Percentiles rank a stretch among this genome's conserved stretches.
Conservation (phyloP, 2,888 invertebrate genomes). For the Hemithea aestivaria region DNA sequence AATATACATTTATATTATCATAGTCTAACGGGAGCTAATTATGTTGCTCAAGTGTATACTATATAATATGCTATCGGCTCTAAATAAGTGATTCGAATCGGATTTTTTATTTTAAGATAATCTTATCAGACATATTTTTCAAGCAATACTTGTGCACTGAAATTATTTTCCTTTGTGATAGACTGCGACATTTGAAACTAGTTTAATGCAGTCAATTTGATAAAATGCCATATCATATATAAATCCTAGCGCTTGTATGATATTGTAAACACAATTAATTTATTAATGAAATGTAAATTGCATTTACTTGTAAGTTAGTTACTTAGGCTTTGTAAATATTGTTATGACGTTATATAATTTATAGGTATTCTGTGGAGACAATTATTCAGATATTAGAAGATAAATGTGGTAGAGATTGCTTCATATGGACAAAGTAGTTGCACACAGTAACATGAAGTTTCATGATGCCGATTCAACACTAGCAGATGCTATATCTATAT, state of each 20-base stretch:
- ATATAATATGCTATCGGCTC: slow-evolving; percentile 28
- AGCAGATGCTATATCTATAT: slow-evolving; percentile 36
- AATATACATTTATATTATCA: slow-evolving; percentile 48
- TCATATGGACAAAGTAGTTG: slow-evolving; percentile 61
- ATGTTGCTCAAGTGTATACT: slow-evolving; percentile 53
- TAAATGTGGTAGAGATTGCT: slow-evolving; percentile 59
- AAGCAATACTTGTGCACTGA: slow-evolving; percentile 1
- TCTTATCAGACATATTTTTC: slow-evolving; percentile 3
- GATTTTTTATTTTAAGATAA: slow-evolving; percentile 1
- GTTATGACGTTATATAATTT: slow-evolving; percentile 79
- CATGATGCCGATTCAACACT: slow-evolving; percentile 3
- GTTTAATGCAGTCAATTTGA: slow-evolving; percentile 59
- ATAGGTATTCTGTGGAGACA: slow-evolving; percentile 69
- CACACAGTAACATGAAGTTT: slow-evolving; percentile 50
- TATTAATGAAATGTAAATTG: slow-evolving; percentile 74
- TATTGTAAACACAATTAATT: slow-evolving; percentile 77
- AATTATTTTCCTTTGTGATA: slow-evolving; percentile 16
- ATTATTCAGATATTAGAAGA: slow-evolving; percentile 59
- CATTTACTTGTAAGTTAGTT: slow-evolving; percentile 75
- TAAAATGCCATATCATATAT: slow-evolving; percentile 75
- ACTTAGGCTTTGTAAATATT: slow-evolving; percentile 78
- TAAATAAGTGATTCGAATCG: slow-evolving; percentile 17
- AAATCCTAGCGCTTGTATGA: slow-evolving; percentile 74
- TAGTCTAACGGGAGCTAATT: slow-evolving; percentile 53
- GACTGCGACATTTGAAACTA: slow-evolving; percentile 20